Conservation (phyloP, 2,888 invertebrate genomes). For the Rotaria magnacalcarata region DNA sequence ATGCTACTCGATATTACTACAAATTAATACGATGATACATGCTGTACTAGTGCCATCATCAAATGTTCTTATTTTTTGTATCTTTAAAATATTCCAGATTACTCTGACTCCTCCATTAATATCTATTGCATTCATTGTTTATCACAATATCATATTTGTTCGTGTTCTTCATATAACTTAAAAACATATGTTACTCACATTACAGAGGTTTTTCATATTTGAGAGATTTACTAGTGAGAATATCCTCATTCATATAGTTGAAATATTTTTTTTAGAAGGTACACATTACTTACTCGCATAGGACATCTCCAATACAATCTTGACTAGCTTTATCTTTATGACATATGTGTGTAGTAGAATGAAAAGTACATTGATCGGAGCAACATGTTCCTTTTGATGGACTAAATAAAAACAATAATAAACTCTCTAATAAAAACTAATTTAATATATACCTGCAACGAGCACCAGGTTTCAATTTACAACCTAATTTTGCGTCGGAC, state of each 20-base stretch:
- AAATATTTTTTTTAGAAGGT: too few relatives aligned
- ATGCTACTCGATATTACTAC: too few relatives aligned
- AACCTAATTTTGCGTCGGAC: slow-evolving; percentile 38
- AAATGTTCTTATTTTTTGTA: too few relatives aligned
- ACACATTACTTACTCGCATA: background rate
- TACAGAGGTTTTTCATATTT: background rate
- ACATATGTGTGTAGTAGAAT: slow-evolving; percentile 87
- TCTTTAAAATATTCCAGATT: too few relatives aligned
- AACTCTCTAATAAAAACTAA: background rate
- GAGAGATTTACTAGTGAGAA: background rate
- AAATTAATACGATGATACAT: too few relatives aligned
- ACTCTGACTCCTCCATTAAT: too few relatives aligned
- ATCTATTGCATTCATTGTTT: too few relatives aligned
- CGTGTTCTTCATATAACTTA: too few relatives aligned
- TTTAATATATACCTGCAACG: slow-evolving; percentile 31
- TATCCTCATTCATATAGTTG: too few relatives aligned
- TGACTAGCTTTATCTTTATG: slow-evolving; percentile 69
- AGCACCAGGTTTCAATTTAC: slow-evolving; percentile 42
- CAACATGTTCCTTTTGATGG: slow-evolving; percentile 98
- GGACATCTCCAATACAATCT: slow-evolving; percentile 46
- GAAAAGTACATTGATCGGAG: slow-evolving; percentile 74
- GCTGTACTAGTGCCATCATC: too few relatives aligned
- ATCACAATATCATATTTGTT: too few relatives aligned
- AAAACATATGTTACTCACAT: too few relatives aligned
- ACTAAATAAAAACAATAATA: slow-evolving; percentile 61